A percentile compares a stretch with the other conserved stretches of the same genome.
Evolutionary conservation across 2,888 invertebrate species (phyloP).

Genomic region (Hemithea aestivaria): DNA sequence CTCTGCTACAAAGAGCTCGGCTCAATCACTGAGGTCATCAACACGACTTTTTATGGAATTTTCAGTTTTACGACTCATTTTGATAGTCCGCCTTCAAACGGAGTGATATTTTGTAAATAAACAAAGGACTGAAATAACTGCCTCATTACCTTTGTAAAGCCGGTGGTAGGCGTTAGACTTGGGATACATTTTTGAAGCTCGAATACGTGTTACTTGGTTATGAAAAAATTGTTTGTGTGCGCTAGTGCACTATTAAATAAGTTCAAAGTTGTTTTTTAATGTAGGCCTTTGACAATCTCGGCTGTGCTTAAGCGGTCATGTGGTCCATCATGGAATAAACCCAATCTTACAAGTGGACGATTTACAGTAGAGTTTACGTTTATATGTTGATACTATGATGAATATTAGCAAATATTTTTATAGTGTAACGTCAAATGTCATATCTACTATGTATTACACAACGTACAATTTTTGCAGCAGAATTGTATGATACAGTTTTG

Average conservation of each 20-base stretch:
- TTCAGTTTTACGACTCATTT: conserved; percentile 75
- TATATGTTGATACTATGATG: too few relatives aligned
- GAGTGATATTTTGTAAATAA: conserved; percentile 80
- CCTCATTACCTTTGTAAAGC: conserved; percentile 75
- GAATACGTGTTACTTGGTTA: conserved; percentile 39
- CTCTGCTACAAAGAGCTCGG: conserved; percentile 71
- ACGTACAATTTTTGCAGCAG: too few relatives aligned
- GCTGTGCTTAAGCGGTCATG: too few relatives aligned
- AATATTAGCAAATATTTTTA: too few relatives aligned
- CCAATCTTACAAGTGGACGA: too few relatives aligned
- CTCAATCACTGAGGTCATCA: conserved; percentile 76
- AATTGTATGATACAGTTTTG: too few relatives aligned
- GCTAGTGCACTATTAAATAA: conserved; percentile 3
- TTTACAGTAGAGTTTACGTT: too few relatives aligned
- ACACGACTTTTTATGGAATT: conserved; percentile 79
- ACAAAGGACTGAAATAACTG: conserved; percentile 76
- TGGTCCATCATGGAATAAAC: too few relatives aligned
- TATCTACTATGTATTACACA: too few relatives aligned
- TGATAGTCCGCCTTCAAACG: conserved; percentile 79
- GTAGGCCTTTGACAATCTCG: too few relatives aligned
- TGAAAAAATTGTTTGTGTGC: conserved; percentile 18
- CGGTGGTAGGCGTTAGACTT: conserved; percentile 55
- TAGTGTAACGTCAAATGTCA: too few relatives aligned
- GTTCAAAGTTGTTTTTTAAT: too few relatives aligned
- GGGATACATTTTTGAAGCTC: conserved; percentile 52